Conservation (phyloP, 2,113 vertebrate species). For the Lethenteron reissneri region DNA sequence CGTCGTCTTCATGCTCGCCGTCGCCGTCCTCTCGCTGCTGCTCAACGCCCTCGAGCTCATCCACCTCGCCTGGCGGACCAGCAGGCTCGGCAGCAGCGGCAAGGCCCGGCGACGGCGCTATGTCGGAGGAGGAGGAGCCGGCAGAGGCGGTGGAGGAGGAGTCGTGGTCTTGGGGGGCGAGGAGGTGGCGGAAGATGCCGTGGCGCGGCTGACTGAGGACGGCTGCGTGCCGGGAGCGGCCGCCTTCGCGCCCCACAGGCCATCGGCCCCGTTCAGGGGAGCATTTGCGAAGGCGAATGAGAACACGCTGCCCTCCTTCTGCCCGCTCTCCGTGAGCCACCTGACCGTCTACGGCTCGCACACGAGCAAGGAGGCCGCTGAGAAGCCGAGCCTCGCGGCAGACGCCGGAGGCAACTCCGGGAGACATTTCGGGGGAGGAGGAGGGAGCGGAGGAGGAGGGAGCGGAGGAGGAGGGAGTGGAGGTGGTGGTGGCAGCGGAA, state of each 20-base stretch:
- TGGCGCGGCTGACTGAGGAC: constrained; percentile 50
- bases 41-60: constrained; percentile 69
- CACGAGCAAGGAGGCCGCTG: constrained; percentile 31
- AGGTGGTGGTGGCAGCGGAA: neutral
- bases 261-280: constrained; percentile 25
- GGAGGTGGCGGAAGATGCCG: constrained; percentile 40
- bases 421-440: neutral
- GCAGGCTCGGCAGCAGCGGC: constrained; percentile 34
- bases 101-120: too few species aligned
- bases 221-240: constrained; percentile 34
- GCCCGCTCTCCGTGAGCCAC: constrained; percentile 13
- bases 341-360: constrained; percentile 10
- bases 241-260: constrained; percentile 25
- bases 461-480: neutral
- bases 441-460: neutral
- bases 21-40: constrained; percentile 58
- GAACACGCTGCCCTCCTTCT: constrained; percentile 51
- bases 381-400: constrained; percentile 1
- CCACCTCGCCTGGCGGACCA: constrained; percentile 55
- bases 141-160: constrained; percentile 23
- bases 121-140: constrained; percentile 19
- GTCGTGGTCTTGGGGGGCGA: constrained; percentile 69
- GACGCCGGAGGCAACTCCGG: neutral
- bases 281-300: constrained; percentile 41
- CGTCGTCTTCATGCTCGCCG: constrained; percentile 74